Base-by-base conservation (phyloP, 2,888 invertebrate species). In the Lampropteryx suffumata region DNA sequence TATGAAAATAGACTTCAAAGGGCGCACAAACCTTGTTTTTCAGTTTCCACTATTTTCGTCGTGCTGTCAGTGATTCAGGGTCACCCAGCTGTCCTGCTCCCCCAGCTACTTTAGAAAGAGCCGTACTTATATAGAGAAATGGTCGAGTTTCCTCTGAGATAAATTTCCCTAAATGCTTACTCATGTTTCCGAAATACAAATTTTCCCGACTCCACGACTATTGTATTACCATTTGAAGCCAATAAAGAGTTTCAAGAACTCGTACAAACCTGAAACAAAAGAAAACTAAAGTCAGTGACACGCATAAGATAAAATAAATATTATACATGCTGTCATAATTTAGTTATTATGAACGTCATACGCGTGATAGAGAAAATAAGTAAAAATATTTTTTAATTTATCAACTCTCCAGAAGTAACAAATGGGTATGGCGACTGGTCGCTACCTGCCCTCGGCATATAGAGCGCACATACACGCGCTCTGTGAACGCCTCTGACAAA, bases 401-500 rank as follows among this genome's bases (percentile, higher is more conserved):
- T 17, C 6, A 32, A 17, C 17, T 48, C 24, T 48, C 12, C 6
- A 7, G 2, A 30, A 7, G 29, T 17, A 27, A 27, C 17, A 10
- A 43, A 49, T 21, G 33, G 10, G 30, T 17, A 51, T 12, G 50
- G 39, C 46, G 51, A 41, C 42, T 33, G 39, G 39, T 41, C 61
- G 67, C 79, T 88, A 86, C 85, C 89, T 87, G 85, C 81, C 67
- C 77, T 73, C 75, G 69, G 79, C 85, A 86, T 71, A 87, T 89
- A 88, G 74, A 59, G 60, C 67, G 79, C 84, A 82, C 79, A 87
- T 83, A 86, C 84, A 76, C 80, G 75, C 76, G 73, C 80, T 70
- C 69, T 32, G 80, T 82, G 77, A 84, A 86, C 87, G 90, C 90
- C 90, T 87, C 85, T 83, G 84, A 81, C 76, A 84, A 87, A 89